Conservation (phyloP, 2,888 invertebrate species). For the Argynnis bischoffii region DNA sequence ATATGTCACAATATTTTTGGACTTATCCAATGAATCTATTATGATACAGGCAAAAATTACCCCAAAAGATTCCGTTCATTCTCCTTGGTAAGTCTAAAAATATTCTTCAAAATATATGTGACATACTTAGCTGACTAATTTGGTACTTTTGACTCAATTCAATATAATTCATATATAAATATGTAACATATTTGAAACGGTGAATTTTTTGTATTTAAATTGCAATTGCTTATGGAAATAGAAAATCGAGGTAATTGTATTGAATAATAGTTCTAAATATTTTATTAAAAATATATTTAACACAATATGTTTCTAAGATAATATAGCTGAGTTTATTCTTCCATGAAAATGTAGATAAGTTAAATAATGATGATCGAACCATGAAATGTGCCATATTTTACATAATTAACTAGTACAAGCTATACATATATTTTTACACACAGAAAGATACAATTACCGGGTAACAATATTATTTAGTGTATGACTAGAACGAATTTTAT, state of each 20-base stretch:
- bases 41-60: not conserved
- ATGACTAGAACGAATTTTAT: conserved; percentile 22
- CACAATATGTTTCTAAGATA: not conserved
- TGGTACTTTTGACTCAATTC: conserved; percentile 38
- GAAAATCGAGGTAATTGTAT: conserved; percentile 11
- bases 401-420: conserved; percentile 67
- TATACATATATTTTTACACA: conserved; percentile 62
- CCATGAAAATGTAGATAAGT: not conserved
- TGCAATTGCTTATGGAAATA: conserved; percentile 9
- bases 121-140: conserved; percentile 24
- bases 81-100: conserved; percentile 21
- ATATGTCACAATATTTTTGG: conserved; percentile 21
- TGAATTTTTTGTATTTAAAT: not conserved
- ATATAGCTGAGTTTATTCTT: not conserved
- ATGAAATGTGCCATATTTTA: conserved; percentile 51
- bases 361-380: conserved; percentile 8
- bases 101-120: conserved; percentile 18
- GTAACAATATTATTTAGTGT: conserved; percentile 44
- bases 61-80: not conserved
- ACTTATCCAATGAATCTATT: conserved; percentile 11
- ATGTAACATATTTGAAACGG: conserved; percentile 2
- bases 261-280: conserved; percentile 4
- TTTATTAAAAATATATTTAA: not conserved
- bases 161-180: conserved; percentile 17
- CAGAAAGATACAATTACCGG: conserved; percentile 53